Conservation (phyloP, 1,140 invertebrate species). For the Himalopsyche phryganea region DNA sequence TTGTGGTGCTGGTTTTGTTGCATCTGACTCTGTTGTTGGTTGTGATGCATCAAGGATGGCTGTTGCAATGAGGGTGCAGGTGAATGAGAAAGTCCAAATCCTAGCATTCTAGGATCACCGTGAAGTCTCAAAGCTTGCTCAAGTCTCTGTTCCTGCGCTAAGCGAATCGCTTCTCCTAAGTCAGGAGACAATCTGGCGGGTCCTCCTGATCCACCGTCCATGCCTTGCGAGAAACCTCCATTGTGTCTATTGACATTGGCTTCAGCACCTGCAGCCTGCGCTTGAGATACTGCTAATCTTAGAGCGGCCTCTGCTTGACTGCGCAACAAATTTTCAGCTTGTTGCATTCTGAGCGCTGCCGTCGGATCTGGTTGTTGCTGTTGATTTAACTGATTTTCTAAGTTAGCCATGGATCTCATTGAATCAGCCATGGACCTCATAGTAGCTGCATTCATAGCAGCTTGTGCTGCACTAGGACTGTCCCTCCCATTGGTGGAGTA, state of each 20-base stretch:
- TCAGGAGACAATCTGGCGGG: constrained; percentile 58
- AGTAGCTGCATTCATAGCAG: constrained; percentile 41
- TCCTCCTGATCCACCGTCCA: constrained; percentile 38
- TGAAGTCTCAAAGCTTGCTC: constrained; percentile 79
- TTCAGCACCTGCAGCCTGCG: constrained; percentile 41
- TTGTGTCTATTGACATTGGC: constrained; percentile 47
- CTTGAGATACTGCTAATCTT: constrained; percentile 67
- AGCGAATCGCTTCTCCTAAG: constrained; percentile 66
- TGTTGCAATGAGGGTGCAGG: constrained; percentile 43
- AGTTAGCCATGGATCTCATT: constrained; percentile 38
- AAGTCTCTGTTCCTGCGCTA: constrained; percentile 72
- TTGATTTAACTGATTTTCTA: constrained; percentile 37
- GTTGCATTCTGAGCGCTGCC: constrained; percentile 70
- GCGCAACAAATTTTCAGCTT: constrained; percentile 74
- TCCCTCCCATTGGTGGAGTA: constrained; percentile 46
- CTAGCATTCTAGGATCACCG: constrained; percentile 54
- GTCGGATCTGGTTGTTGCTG: constrained; percentile 57
- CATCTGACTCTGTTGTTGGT: constrained; percentile 37
- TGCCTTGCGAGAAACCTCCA: constrained; percentile 45
- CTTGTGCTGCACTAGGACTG: constrained; percentile 39
- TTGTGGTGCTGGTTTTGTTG: constrained; percentile 46
- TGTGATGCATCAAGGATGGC: constrained; percentile 43
- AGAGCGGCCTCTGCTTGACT: constrained; percentile 80
- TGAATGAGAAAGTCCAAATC: constrained; percentile 47
- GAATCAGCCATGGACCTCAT: constrained; percentile 39